Evolutionary conservation across 1,140 invertebrate species (phyloP).

Genomic region (Drosophila arizonae): DNA sequence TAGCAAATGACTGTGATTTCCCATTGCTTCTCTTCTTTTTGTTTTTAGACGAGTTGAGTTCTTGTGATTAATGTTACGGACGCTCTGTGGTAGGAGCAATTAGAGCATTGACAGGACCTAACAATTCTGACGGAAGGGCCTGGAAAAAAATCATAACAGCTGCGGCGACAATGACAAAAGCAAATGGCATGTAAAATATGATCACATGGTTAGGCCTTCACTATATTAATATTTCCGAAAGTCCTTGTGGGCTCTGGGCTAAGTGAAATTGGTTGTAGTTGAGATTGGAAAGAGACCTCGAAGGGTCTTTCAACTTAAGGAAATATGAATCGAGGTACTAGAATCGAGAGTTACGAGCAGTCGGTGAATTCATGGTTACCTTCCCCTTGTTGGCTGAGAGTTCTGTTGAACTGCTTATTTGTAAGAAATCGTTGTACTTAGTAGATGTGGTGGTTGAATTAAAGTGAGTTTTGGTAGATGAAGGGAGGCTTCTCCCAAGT

Average conservation of each 20-base stretch:
- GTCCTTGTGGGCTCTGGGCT: conserved; percentile 7
- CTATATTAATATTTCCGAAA: conserved; percentile 46
- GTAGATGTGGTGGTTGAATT: no score
- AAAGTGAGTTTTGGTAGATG: no score
- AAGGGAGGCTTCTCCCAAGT: no score
- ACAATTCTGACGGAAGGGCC: conserved; percentile 18
- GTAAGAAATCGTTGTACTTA: no score
- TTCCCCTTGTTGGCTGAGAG: no score
- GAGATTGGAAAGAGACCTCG: not conserved
- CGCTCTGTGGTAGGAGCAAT: conserved; percentile 74
- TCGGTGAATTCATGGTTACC: not conserved
- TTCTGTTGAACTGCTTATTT: no score
- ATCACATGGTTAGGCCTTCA: conserved; percentile 60
- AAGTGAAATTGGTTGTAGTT: conserved; percentile 21
- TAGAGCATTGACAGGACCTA: conserved; percentile 76
- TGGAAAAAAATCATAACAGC: conserved; percentile 56
- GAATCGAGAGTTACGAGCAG: not conserved
- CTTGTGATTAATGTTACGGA: conserved; percentile 71
- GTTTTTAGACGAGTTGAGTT: conserved; percentile 63
- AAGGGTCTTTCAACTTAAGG: not conserved
- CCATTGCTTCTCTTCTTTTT: conserved; percentile 38
- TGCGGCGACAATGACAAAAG: conserved; percentile 63
- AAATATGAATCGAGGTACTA: not conserved
- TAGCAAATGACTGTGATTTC: conserved; percentile 78
- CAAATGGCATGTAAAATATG: conserved; percentile 78